These are phyloP conservation scores for Carposina sasakii DNA, from an alignment of 1,140 invertebrate genomes.

Conservation along the genomic window DNA sequence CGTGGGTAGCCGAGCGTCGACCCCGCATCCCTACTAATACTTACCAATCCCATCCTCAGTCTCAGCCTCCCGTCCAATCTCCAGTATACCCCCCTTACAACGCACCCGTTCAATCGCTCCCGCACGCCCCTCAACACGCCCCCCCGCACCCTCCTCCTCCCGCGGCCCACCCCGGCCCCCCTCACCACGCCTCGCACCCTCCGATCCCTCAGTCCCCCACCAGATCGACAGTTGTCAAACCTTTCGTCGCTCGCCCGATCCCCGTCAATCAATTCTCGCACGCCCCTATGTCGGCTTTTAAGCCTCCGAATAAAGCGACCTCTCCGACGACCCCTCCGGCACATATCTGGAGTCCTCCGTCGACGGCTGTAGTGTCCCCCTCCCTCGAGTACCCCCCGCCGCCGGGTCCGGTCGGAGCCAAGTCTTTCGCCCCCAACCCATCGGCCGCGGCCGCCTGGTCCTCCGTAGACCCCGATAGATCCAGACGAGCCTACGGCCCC, in stretches of 20 bases:
- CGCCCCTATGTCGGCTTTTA: slow-evolving; percentile 81
- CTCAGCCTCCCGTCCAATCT: too few species aligned
- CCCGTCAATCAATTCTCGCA: slow-evolving; percentile 81
- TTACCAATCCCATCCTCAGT: too few species aligned
- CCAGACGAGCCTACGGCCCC: slow-evolving; percentile 53
- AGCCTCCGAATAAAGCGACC: slow-evolving; percentile 72
- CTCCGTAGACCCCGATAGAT: slow-evolving; percentile 56
- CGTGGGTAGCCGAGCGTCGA: slow-evolving; percentile 50
- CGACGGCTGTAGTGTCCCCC: slow-evolving; percentile 45
- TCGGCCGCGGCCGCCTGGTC: too few species aligned
- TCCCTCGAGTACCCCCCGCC: slow-evolving; percentile 30
- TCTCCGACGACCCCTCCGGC: slow-evolving; percentile 46
- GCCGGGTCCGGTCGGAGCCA: slow-evolving; percentile 27
- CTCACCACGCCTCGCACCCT: slow-evolving; percentile 45
- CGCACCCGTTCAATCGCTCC: too few species aligned
- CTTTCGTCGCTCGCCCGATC: slow-evolving; percentile 71
- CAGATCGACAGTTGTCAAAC: slow-evolving; percentile 49
- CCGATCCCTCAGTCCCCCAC: slow-evolving; percentile 54
- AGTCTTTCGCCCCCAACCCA: slow-evolving; percentile 18
- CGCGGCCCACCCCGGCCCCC: slow-evolving; percentile 7
- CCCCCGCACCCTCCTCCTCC: slow-evolving; percentile 52
- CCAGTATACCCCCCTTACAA: too few species aligned
- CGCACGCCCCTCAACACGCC: slow-evolving; percentile 44
- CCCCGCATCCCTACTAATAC: too few species aligned
- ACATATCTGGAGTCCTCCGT: slow-evolving; percentile 66